Conservation (phyloP, 2,888 invertebrate genomes). For the Sinentomon sp. region DNA sequence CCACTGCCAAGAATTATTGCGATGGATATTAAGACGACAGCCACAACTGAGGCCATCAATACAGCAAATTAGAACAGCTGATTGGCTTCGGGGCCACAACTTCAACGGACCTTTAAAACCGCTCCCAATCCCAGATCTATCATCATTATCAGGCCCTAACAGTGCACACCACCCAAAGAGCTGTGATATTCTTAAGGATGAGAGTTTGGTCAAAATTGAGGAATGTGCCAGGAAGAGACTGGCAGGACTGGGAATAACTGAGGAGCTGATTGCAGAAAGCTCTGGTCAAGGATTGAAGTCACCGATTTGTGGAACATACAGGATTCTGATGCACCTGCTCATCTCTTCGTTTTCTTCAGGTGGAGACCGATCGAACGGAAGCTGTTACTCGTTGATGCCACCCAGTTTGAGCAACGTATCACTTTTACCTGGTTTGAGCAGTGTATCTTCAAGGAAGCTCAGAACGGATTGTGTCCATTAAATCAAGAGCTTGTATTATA, state of each 20-base stretch:
- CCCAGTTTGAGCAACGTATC: too few relatives aligned
- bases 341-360: too few relatives aligned
- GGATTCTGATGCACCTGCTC: conserved; percentile 37
- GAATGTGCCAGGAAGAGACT: conserved; percentile 26
- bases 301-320: conserved; percentile 37
- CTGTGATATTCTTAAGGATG: background rate
- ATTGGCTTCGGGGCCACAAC: conserved; percentile 31
- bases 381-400: too few relatives aligned
- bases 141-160: too few relatives aligned
- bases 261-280: conserved; percentile 28
- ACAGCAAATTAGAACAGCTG: too few relatives aligned
- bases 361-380: too few relatives aligned
- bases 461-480: too few relatives aligned
- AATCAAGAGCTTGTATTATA: too few relatives aligned
- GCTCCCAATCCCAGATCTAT: too few relatives aligned
- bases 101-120: too few relatives aligned
- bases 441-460: too few relatives aligned
- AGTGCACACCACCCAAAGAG: background rate
- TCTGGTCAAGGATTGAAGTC: conserved; percentile 30
- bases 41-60: conserved; percentile 22
- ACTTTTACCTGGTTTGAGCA: too few relatives aligned
- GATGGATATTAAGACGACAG: conserved; percentile 20
- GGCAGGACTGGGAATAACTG: conserved; percentile 29
- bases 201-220: conserved; percentile 20
- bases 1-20: conserved; percentile 25